These are phyloP conservation scores for Pseudomyrmex cubaensis DNA, from an alignment of 1,140 invertebrate genomes.

Conservation along the genomic window DNA sequence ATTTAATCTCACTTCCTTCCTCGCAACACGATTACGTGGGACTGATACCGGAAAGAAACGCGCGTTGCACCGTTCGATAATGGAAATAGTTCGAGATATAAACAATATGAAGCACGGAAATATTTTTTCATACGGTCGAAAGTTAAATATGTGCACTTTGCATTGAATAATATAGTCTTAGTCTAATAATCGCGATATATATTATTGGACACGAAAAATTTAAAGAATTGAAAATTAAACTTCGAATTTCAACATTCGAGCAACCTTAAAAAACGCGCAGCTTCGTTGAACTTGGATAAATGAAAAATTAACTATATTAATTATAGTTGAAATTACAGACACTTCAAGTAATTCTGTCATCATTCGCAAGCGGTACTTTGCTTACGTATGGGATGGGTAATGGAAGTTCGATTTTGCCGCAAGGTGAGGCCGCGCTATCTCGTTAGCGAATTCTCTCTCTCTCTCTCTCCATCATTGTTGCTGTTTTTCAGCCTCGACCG, in stretches of 20 bases:
- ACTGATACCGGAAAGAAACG: constrained; percentile 1
- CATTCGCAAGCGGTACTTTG: constrained; percentile 1
- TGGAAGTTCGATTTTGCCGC: constrained; percentile 53
- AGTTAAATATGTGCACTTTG: too few species aligned
- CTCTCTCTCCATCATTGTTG: constrained; percentile 10
- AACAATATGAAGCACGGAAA: not conserved
- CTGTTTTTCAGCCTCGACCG: constrained; percentile 34
- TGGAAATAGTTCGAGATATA: not conserved
- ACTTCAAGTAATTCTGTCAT: constrained; percentile 23
- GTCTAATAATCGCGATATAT: too few species aligned
- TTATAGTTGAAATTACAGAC: constrained; percentile 1
- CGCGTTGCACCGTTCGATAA: not conserved
- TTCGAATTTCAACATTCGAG: too few species aligned
- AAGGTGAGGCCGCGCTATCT: constrained; percentile 45
- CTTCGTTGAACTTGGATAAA: not conserved
- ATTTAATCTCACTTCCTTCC: constrained; percentile 30
- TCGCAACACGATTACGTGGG: constrained; percentile 7
- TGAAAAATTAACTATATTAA: constrained; percentile 37
- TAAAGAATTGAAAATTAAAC: too few species aligned
- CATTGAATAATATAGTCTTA: too few species aligned
- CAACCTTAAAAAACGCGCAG: not conserved
- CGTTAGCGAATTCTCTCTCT: constrained; percentile 18
- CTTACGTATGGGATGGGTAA: constrained; percentile 28
- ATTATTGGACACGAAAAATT: too few species aligned
- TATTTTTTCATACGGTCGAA: too few species aligned